Conservation (phyloP, 2,797 vertebrate species). For the Loriculus beryllinus region DNA sequence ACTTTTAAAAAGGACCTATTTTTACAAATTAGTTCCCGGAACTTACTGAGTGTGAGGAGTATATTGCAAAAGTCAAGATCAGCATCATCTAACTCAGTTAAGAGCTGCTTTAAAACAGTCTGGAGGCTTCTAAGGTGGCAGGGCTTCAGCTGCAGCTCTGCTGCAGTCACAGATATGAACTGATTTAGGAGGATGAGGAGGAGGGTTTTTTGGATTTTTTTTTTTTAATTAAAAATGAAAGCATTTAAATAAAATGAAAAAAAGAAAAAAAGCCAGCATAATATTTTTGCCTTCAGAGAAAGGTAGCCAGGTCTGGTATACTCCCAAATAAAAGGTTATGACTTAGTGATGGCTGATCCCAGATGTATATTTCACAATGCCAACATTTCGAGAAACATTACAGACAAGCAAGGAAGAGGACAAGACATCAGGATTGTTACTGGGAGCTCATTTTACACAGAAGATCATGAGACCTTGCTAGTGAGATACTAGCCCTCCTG, state of each 20-base stretch:
- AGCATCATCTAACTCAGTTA: background rate
- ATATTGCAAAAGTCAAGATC: background rate
- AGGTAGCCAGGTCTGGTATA: background rate
- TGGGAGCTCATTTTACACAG: background rate
- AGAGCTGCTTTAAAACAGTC: background rate
- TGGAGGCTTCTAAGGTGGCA: background rate
- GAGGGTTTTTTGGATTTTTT: background rate
- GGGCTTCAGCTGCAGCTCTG: background rate
- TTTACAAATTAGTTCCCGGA: background rate
- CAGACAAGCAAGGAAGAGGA: background rate
- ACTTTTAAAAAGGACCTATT: background rate
- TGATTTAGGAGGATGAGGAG: background rate
- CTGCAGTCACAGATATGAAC: background rate
- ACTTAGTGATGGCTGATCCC: background rate
- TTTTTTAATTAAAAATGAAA: background rate
- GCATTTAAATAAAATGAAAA: background rate
- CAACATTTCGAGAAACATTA: background rate
- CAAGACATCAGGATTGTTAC: background rate
- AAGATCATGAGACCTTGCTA: background rate
- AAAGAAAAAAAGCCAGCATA: background rate
- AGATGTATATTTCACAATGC: background rate
- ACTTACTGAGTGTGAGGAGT: background rate
- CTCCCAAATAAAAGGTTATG: background rate
- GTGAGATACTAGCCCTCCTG: background rate
- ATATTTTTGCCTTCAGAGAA: background rate